phyloP scores from a whole-genome alignment of 2,113 vertebrate genomes.

The Colaptes auratus region DNA sequence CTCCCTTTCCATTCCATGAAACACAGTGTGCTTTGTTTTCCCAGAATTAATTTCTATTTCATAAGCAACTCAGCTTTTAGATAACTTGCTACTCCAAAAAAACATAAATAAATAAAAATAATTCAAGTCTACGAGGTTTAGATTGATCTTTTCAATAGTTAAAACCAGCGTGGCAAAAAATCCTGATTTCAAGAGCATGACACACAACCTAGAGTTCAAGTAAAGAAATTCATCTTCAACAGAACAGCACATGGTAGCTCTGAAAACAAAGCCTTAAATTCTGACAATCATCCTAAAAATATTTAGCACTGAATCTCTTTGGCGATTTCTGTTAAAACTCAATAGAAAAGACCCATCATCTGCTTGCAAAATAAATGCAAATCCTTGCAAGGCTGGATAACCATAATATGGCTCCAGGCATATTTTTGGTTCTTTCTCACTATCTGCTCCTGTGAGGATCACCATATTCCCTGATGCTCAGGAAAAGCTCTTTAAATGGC shows the following conservation, averaged over 20 bases:
- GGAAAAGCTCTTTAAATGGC: conserved; percentile 25
- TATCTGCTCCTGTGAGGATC: neutral
- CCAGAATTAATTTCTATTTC: conserved; percentile 16
- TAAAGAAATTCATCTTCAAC: neutral
- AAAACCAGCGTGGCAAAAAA: neutral
- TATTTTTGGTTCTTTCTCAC: conserved; percentile 31
- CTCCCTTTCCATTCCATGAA: neutral
- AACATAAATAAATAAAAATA: neutral
- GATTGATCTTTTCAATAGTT: neutral
- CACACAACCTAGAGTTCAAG: neutral
- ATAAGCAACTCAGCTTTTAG: neutral
- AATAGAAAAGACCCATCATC: neutral
- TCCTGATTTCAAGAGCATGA: neutral
- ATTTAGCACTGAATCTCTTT: conserved; percentile 46
- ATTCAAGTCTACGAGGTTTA: neutral
- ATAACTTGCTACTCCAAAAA: neutral
- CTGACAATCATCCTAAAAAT: conserved; percentile 46
- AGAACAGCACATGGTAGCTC: neutral
- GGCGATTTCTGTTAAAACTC: conserved; percentile 10
- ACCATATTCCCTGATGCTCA: neutral
- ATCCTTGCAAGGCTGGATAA: conserved; percentile 50
- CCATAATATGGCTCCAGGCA: conserved; percentile 44
- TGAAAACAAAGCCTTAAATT: conserved; percentile 50
- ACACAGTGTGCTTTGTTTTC: neutral
- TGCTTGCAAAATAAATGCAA: conserved; percentile 52